A percentile compares a stretch with the other conserved stretches of the same genome.
These are phyloP conservation scores for Troides aeacus DNA, from an alignment of 2,888 invertebrate genomes.

Conservation along the genomic window DNA sequence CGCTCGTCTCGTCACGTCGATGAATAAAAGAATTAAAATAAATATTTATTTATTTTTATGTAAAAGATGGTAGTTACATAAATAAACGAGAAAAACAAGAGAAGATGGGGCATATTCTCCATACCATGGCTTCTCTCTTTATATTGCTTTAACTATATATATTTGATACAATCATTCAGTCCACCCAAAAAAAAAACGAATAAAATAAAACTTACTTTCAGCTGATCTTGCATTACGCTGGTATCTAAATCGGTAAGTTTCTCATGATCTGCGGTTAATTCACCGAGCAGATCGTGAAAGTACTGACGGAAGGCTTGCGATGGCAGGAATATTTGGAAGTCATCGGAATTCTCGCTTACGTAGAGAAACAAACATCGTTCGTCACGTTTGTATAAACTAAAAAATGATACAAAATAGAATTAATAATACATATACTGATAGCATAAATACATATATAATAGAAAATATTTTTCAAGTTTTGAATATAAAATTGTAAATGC, in stretches of 20 bases:
- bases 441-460: too few relatives aligned
- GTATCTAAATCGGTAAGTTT: slow-evolving; percentile 88
- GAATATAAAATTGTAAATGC: too few relatives aligned
- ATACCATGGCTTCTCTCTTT: too few relatives aligned
- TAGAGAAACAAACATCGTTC: slow-evolving; percentile 97
- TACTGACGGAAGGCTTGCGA: slow-evolving; percentile 91
- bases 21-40: too few relatives aligned
- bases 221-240: slow-evolving; percentile 85
- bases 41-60: too few relatives aligned
- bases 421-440: neutral
- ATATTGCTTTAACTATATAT: neutral
- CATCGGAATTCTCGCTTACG: slow-evolving; percentile 98
- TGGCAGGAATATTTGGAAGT: slow-evolving; percentile 99
- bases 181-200: too few relatives aligned
- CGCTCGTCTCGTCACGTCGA: too few relatives aligned
- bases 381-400: slow-evolving; percentile 96
- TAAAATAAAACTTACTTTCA: slow-evolving; percentile 77
- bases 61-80: too few relatives aligned
- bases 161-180: too few relatives aligned
- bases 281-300: slow-evolving; percentile 90
- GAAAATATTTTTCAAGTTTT: too few relatives aligned
- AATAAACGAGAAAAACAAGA: too few relatives aligned
- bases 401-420: slow-evolving; percentile 33
- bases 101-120: too few relatives aligned
- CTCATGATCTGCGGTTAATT: slow-evolving; percentile 94